Evolutionary conservation across 2,888 invertebrate genomes (phyloP), one percentile per base, ranked within the genome.

Genomic region (Archaeoteleia sp.): DNA sequence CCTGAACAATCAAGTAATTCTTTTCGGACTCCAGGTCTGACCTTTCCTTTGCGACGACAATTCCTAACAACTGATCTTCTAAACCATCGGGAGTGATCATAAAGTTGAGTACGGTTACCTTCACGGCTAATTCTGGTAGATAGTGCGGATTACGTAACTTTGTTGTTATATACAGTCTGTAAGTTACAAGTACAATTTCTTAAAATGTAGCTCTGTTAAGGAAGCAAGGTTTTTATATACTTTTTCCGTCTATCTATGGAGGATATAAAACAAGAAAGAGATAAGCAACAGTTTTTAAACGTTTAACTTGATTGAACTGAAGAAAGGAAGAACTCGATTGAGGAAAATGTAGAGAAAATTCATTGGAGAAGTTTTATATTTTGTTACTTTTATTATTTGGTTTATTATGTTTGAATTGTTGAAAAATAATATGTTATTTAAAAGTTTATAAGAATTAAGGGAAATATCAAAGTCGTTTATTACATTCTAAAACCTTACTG

Each of bases 91-190:
- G 90, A 2, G 96, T 97, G 74, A 97, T 92, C 93, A 95, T 94
- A 81, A 97, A 97, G 87, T 97, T 97, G 1, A 97, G 89, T 13
- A 97, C 83, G 0, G 96, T 95, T 3, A 94, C 93, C 83, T 97
- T 95, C 0, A 96, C 96, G 0, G 96, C 94, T 3, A 96, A 91
- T 87, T 98, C 97, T 0, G 97, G 97, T 51, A 96, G 85, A 82
- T 96, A 97, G 86, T 97, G 97, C 0, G 97, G 97, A 87, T 97
- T 97, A 13, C 95, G 88, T 37, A 96, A 86, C 82, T 96, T 97
- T 1, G 97, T 97, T 10, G 96, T 96, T 74, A 98, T 95, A 82
- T 96, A 97, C 67, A 98, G 89, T 76, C 95, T 93, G 12, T 1
- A 42, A 51, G 5, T 25, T 20, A 9, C 9, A 66, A 55, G 20